Conservation (phyloP, 2,797 vertebrate genomes). For the Coregonus ussuriensis region DNA sequence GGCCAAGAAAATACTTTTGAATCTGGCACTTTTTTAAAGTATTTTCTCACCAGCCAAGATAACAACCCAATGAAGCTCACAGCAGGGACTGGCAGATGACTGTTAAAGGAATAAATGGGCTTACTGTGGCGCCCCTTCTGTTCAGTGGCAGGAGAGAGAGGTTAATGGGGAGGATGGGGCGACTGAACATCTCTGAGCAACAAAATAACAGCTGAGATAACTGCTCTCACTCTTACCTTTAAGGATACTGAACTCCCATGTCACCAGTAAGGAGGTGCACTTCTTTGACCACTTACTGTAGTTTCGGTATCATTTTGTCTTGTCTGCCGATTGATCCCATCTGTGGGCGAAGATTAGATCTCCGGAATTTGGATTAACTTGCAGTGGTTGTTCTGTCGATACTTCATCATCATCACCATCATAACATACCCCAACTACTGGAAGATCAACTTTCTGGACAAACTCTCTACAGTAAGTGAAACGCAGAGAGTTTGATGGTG, state of each 20-base stretch:
- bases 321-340: neutral
- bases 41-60: neutral
- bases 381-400: neutral
- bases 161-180: neutral
- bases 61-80: neutral
- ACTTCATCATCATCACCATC: too few relatives aligned
- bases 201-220: neutral
- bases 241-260: neutral
- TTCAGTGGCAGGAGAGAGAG: neutral
- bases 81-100: constrained; percentile 6
- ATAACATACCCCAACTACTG: neutral
- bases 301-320: neutral
- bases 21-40: neutral
- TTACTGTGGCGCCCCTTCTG: neutral
- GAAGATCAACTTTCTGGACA: constrained; percentile 1
- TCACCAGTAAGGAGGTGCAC: neutral
- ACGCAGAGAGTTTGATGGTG: neutral
- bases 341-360: neutral
- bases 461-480: neutral
- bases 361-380: neutral
- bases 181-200: neutral
- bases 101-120: neutral
- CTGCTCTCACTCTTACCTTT: constrained; percentile 1
- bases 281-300: neutral
- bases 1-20: neutral